Conservation (phyloP, 1,140 invertebrate genomes). For the Megalopta genalis region DNA sequence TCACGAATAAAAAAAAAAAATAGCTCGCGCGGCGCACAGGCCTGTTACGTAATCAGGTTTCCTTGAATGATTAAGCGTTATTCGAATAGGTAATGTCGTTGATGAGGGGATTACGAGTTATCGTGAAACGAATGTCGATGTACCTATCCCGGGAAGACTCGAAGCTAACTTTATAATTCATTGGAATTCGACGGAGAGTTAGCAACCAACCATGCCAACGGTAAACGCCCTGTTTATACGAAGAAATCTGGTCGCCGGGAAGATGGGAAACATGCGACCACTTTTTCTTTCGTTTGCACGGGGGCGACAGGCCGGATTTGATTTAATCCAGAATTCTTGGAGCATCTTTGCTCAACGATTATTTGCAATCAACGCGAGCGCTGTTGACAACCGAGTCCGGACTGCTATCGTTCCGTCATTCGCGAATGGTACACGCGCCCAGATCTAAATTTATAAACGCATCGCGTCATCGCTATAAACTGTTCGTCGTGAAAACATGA, state of each 20-base stretch:
- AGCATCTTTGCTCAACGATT: background rate
- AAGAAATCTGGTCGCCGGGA: background rate
- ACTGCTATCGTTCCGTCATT: slow-evolving; percentile 39
- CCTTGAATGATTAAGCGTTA: slow-evolving; percentile 23
- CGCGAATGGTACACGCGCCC: slow-evolving; percentile 43
- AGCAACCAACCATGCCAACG: background rate
- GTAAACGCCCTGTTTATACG: background rate
- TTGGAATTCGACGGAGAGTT: no score
- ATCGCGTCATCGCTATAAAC: slow-evolving; percentile 65
- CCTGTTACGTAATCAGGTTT: slow-evolving; percentile 27
- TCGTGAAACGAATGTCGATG: background rate
- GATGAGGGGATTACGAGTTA: background rate
- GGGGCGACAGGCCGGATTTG: background rate
- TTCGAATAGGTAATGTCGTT: slow-evolving; percentile 10
- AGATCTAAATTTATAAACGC: slow-evolving; percentile 62
- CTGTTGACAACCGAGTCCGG: slow-evolving; percentile 33
- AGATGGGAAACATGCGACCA: background rate
- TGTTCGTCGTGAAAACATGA: slow-evolving; percentile 49
- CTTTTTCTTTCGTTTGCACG: background rate
- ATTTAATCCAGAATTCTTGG: background rate
- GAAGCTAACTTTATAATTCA: no score
- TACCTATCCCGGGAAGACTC: background rate
- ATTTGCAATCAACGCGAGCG: background rate
- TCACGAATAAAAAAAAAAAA: background rate
- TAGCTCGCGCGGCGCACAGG: background rate